A percentile compares a stretch with the other conserved stretches of the same genome.
Conservation (phyloP, 2,888 invertebrate species). For the Celastrina argiolus region DNA sequence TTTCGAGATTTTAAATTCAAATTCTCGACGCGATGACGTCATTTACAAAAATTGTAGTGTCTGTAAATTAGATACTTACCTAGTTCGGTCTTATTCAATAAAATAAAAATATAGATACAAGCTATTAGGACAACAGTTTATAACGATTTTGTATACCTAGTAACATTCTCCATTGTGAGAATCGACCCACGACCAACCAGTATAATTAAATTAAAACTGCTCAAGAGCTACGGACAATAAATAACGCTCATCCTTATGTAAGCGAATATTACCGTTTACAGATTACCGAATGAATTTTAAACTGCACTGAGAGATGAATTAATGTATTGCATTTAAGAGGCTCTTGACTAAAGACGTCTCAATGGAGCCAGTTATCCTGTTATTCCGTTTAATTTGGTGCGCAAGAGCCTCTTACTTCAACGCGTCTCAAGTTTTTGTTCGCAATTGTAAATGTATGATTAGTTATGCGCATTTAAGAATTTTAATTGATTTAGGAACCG, state of each 20-base stretch:
- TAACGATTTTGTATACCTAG: background rate
- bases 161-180: background rate
- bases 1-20: no score
- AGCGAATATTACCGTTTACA: conserved; percentile 17
- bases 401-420: conserved; percentile 44
- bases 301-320: conserved; percentile 9
- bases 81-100: no score
- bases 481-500: no score
- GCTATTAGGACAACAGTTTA: no score
- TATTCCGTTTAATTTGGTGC: conserved; percentile 42
- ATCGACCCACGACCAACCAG: background rate
- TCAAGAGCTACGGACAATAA: conserved; percentile 21
- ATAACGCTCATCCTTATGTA: conserved; percentile 24
- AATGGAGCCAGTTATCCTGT: conserved; percentile 54
- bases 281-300: conserved; percentile 20
- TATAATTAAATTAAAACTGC: conserved; percentile 7
- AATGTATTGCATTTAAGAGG: conserved; percentile 21
- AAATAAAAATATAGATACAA: no score
- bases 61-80: no score
- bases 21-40: no score
- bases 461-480: no score
- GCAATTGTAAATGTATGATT: background rate
- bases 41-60: no score
- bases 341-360: conserved; percentile 34
- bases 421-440: conserved; percentile 41